These are phyloP conservation scores for Macrotus californicus DNA, from an alignment of 2,113 vertebrate species.

Conservation along the genomic window DNA sequence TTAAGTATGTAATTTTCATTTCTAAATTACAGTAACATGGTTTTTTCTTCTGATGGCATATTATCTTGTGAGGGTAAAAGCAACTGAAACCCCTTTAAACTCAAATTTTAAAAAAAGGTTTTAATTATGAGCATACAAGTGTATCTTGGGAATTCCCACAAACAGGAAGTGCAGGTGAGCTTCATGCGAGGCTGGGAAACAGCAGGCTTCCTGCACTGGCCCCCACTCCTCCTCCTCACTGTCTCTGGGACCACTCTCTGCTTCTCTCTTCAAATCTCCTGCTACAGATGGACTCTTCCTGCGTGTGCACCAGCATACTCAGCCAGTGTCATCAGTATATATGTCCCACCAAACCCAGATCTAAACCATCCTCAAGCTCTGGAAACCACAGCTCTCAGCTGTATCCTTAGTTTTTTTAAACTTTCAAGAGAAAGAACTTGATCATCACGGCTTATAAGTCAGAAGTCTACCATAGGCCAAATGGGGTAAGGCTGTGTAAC, in stretches of 20 bases:
- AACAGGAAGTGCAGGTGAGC: not conserved
- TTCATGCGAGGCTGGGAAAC: not conserved
- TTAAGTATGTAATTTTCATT: not conserved
- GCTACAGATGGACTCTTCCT: not conserved
- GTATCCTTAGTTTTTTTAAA: not conserved
- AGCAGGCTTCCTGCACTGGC: not conserved
- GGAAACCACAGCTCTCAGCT: not conserved
- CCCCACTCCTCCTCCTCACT: not conserved
- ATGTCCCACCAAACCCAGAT: not conserved
- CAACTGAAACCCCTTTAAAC: not conserved
- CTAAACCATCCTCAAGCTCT: not conserved
- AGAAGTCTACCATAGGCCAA: not conserved
- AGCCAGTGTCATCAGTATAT: not conserved
- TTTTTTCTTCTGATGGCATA: not conserved
- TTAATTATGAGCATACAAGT: not conserved
- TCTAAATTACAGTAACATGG: not conserved
- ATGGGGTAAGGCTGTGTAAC: not conserved
- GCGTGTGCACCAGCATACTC: not conserved
- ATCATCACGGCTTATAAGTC: not conserved
- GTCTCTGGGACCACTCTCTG: not conserved
- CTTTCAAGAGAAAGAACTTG: not conserved
- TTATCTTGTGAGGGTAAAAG: not conserved
- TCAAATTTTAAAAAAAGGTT: not conserved
- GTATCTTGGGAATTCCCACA: not conserved
- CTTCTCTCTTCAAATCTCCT: not conserved